Percentiles rank a stretch among this genome's conserved stretches.
Evolutionary conservation across 2,113 vertebrate genomes (phyloP).

Genomic region (Crotalus horridus): DNA sequence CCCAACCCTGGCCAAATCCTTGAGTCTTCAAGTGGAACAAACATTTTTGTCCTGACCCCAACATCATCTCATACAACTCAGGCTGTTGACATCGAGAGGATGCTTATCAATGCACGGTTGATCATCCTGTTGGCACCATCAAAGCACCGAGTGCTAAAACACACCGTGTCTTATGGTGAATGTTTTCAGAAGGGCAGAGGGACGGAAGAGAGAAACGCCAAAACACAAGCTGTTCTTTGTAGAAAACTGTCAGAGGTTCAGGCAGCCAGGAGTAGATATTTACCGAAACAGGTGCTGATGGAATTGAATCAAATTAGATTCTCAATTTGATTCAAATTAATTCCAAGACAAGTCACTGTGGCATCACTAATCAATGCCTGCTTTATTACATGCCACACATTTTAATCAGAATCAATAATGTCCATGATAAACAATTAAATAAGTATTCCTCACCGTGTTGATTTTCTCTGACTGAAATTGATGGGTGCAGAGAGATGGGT

Average conservation of each 20-base stretch:
- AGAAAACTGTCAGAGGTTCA: fast-evolving
- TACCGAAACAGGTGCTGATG: conserved; percentile 56
- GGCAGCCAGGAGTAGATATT: conserved; percentile 9
- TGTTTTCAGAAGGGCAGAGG: neutral
- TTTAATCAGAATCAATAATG: conserved; percentile 76
- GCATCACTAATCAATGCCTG: conserved; percentile 58
- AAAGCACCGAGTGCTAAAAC: conserved; percentile 25
- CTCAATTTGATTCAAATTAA: conserved; percentile 21
- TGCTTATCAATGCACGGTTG: conserved; percentile 50
- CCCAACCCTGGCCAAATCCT: neutral
- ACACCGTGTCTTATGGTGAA: conserved; percentile 22
- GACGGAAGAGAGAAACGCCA: neutral
- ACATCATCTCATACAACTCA: neutral
- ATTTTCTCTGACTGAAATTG: conserved; percentile 65
- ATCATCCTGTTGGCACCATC: conserved; percentile 36
- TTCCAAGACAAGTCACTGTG: conserved; percentile 37
- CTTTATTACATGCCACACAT: conserved; percentile 67
- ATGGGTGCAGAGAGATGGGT: conserved; percentile 41
- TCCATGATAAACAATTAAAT: conserved; percentile 77
- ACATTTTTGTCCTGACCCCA: conserved; percentile 50
- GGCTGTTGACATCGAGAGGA: conserved; percentile 22
- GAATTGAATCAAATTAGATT: conserved; percentile 55
- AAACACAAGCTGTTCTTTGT: neutral
- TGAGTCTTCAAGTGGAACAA: conserved; percentile 23
- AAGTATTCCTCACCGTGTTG: conserved; percentile 72